phyloP scores from a whole-genome alignment of 2,888 invertebrate genomes.

The Matsumyia berberina region DNA sequence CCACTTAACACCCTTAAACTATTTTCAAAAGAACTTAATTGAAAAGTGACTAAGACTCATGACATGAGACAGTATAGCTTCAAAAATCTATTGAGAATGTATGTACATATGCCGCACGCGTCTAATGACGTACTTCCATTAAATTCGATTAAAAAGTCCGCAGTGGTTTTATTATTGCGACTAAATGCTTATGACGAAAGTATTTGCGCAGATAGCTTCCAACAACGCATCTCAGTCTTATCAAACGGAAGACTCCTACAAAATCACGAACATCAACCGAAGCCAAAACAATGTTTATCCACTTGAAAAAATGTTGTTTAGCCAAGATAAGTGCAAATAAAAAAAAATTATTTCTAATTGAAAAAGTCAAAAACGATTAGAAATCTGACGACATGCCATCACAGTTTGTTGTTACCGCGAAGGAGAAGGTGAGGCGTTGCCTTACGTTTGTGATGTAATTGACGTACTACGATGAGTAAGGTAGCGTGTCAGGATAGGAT shows the following conservation, averaged over 20 bases:
- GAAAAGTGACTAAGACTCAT: no score
- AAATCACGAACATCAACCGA: neutral
- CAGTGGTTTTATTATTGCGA: neutral
- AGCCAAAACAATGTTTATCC: neutral
- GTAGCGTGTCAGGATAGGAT: conserved; percentile 2
- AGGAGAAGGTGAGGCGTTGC: neutral
- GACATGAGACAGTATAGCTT: no score
- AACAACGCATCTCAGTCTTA: neutral
- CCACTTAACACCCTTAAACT: no score
- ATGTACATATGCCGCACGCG: no score
- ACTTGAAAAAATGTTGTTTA: neutral
- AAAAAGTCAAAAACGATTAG: conserved; percentile 1
- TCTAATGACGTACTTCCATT: no score
- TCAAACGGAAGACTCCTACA: neutral
- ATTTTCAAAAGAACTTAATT: no score
- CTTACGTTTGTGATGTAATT: neutral
- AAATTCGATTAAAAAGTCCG: neutral
- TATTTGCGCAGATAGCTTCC: neutral
- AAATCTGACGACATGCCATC: neutral
- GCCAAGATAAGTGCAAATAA: neutral
- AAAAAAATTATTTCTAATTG: neutral
- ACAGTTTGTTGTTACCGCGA: neutral
- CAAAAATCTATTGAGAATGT: no score
- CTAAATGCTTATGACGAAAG: neutral
- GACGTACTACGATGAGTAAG: neutral